Percentiles rank a stretch among this genome's conserved stretches.
phyloP scores from a whole-genome alignment of 2,888 invertebrate genomes.

The Malthinus seriepunctatus region DNA sequence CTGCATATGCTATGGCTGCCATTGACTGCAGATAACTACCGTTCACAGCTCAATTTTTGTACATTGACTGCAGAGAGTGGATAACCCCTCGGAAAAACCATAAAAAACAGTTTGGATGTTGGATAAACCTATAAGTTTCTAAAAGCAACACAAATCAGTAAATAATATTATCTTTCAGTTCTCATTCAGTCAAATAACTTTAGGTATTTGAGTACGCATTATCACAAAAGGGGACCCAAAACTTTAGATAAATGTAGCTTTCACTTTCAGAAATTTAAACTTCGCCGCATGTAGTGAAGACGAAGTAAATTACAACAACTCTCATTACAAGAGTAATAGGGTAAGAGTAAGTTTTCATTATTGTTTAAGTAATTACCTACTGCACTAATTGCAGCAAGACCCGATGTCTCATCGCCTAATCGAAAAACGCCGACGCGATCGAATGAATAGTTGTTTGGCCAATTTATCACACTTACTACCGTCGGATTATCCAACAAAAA shows the following conservation, averaged over 20 bases:
- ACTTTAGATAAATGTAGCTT: too few species aligned
- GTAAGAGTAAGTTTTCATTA: slow-evolving; percentile 50
- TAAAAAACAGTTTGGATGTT: too few species aligned
- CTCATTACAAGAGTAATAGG: slow-evolving; percentile 70
- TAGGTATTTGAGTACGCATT: slow-evolving; percentile 52
- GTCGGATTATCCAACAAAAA: slow-evolving; percentile 90
- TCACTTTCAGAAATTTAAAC: slow-evolving; percentile 60
- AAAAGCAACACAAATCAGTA: too few species aligned
- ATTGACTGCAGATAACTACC: too few species aligned
- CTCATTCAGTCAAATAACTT: slow-evolving; percentile 59
- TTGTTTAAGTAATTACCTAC: too few species aligned
- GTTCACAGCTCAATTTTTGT: too few species aligned
- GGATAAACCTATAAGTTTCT: too few species aligned
- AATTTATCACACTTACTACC: slow-evolving; percentile 93
- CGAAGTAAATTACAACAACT: slow-evolving; percentile 68
- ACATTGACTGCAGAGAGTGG: too few species aligned
- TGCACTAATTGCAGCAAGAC: slow-evolving; percentile 70
- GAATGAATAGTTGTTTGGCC: slow-evolving; percentile 97
- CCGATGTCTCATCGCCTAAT: slow-evolving; percentile 98
- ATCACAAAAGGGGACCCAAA: slow-evolving; percentile 11
- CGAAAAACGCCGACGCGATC: slow-evolving; percentile 91
- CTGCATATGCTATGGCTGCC: too few species aligned
- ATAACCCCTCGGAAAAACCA: too few species aligned
- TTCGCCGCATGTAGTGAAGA: slow-evolving; percentile 74
- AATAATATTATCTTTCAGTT: slow-evolving; percentile 52